Base-by-base conservation (phyloP, 2,888 invertebrate species). In the Trisateles emortualis region DNA sequence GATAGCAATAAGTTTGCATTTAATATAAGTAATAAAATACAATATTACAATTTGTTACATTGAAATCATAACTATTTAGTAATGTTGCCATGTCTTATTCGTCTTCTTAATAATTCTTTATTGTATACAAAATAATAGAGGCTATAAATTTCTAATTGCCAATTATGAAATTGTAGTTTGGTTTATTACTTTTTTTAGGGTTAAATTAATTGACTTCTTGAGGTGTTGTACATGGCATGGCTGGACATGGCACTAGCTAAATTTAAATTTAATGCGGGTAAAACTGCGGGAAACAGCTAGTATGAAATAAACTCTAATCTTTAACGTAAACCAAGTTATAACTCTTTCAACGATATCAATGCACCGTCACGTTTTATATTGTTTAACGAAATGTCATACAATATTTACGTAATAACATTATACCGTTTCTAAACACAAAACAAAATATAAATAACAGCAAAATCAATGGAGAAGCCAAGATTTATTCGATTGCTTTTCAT, bases 1-100 rank as follows among this genome's bases (percentile, higher is more conserved):
- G 39, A 56, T 59, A 51, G 68, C 51, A 59, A 45, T 52, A 43
- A 40, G 32, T 30, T 6, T 48, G 40, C 47, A 14, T 36, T 60
- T 51, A 40, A 57, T 51, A 38, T 68, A 36, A 17, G 33, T 40
- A 22, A 48, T 48, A 48, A 41, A 48, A 16, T 26, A 41, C 26
- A 33, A 9, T 24, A 48, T 24, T 24, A 17, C 11, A 11, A 11
- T n/a, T 32, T 32, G 32, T 32, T 32, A n/a, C 30, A 30, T 11
- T 4, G 4, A 32, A 32, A 10, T 10, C 9, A 29, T n/a, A 11
- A 4, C 11, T 32, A 11, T n/a, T 32, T 11, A 32, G n/a, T 32
- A 32, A 32, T 32, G 5, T 32, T 11, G n/a, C 6, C 5, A 32
- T 11, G 32, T 11, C n/a, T 8, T 14, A 13, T 33, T 33, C 33